Conservation (phyloP, 2,797 vertebrate genomes). For the Bucorvus abyssinicus region DNA sequence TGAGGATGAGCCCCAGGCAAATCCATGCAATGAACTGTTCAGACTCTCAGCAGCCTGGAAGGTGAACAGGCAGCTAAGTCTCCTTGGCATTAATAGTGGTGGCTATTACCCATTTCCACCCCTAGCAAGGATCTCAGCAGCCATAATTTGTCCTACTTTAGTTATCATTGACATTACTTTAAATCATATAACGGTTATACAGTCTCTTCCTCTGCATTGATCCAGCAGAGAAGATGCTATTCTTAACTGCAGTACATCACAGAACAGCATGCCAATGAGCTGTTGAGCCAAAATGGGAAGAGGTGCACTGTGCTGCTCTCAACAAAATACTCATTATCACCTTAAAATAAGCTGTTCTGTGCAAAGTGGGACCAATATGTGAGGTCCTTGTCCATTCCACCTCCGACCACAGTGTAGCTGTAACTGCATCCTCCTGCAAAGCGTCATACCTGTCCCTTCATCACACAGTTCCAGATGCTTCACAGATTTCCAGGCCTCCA, state of each 20-base stretch:
- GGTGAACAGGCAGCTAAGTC: background rate
- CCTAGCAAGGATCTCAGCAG: background rate
- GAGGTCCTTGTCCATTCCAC: background rate
- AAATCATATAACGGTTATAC: background rate
- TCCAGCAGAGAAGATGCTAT: constrained; percentile 4
- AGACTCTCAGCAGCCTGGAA: background rate
- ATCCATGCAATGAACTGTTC: background rate
- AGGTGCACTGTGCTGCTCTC: background rate
- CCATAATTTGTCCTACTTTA: background rate
- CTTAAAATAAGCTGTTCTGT: background rate
- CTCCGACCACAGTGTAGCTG: background rate
- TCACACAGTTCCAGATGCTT: background rate
- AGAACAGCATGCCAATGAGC: background rate
- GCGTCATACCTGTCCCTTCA: background rate
- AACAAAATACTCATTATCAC: background rate
- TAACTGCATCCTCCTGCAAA: background rate
- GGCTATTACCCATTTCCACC: background rate
- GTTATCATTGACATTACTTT: background rate
- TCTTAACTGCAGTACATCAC: background rate
- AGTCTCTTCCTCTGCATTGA: background rate
- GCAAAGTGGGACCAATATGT: background rate
- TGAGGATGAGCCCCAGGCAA: background rate
- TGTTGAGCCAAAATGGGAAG: background rate
- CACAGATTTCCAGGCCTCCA: background rate
- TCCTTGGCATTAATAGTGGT: background rate